A percentile compares a stretch with the other conserved stretches of the same genome.
Evolutionary conservation across 2,113 vertebrate genomes (phyloP).

Genomic region (Periophthalmodon schlosseri): DNA sequence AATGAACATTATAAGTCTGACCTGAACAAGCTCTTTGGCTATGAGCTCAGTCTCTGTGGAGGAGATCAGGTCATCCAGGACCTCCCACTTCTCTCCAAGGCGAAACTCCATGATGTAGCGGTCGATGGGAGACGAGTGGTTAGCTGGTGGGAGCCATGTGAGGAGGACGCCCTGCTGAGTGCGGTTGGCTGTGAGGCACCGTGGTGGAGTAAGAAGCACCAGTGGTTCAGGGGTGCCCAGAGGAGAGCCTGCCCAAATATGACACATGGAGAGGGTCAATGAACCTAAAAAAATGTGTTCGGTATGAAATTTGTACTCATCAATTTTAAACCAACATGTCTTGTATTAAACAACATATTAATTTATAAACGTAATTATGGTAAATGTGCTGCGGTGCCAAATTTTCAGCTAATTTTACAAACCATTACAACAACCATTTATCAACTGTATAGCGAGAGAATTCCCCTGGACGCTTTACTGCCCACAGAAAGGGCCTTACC

Average conservation of each 20-base stretch:
- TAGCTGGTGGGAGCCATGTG: conserved; percentile 96
- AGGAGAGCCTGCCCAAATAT: conserved; percentile 85
- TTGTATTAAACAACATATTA: no score
- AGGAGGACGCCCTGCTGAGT: conserved; percentile 98
- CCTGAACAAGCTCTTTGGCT: conserved; percentile 96
- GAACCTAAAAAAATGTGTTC: background rate
- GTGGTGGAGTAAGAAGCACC: conserved; percentile 99
- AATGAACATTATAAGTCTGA: conserved; percentile 46
- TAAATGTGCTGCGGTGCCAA: no score
- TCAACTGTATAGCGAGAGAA: background rate
- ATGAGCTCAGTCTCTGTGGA: conserved; percentile 91
- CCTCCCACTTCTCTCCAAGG: conserved; percentile 93
- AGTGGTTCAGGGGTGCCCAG: conserved; percentile 98
- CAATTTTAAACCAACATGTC: no score
- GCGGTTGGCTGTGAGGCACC: conserved; percentile 99
- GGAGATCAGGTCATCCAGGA: conserved; percentile 88
- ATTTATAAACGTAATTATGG: no score
- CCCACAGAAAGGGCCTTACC: conserved; percentile 2
- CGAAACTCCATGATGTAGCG: conserved; percentile 97
- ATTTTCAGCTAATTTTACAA: no score
- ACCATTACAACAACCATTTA: background rate
- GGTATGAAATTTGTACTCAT: no score
- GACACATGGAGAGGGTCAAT: background rate
- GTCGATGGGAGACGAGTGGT: conserved; percentile 94
- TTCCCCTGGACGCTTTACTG: background rate